phyloP scores from a whole-genome alignment of 2,113 vertebrate genomes.

The Melanerpes aurifrons region DNA sequence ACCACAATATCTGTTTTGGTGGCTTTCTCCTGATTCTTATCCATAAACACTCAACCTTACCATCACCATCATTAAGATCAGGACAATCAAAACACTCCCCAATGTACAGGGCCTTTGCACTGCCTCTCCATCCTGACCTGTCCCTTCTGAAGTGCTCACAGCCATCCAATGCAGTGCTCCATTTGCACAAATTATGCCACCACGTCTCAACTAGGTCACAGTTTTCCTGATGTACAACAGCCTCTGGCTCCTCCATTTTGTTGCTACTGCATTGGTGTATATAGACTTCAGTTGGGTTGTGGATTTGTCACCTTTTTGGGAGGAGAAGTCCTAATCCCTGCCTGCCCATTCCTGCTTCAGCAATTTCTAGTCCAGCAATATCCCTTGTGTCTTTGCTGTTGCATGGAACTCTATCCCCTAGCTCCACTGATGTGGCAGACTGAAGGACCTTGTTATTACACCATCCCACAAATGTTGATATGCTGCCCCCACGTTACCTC shows the following conservation, averaged over 20 bases:
- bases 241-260: neutral
- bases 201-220: neutral
- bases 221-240: neutral
- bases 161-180: neutral
- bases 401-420: no score
- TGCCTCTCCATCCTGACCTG: neutral
- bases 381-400: neutral
- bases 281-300: neutral
- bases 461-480: neutral
- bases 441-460: neutral
- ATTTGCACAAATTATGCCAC: no score
- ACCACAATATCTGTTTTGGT: neutral
- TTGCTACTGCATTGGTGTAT: neutral
- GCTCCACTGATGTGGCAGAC: neutral
- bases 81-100: no score
- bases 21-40: neutral
- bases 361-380: neutral
- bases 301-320: neutral
- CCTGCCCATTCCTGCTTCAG: neutral
- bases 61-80: neutral
- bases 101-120: no score
- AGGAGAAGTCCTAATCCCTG: neutral
- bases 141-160: neutral
- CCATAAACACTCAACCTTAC: neutral
- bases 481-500: neutral